Conservation (phyloP, 2,113 vertebrate species). For the Nyctibius bracteatus region DNA sequence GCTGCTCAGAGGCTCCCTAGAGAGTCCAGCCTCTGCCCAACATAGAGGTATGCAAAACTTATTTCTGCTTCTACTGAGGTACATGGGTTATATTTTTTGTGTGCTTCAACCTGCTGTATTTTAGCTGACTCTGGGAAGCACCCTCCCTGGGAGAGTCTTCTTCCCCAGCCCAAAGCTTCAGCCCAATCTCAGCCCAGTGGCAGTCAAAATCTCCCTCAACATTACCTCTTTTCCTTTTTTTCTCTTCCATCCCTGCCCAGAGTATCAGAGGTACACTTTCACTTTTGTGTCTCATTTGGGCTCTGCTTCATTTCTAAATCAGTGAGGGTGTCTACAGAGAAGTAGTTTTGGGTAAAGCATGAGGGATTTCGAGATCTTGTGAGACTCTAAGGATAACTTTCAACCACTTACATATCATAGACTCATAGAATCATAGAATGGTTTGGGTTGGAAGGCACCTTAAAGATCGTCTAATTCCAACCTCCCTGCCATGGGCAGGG, state of each 20-base stretch:
- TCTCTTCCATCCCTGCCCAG: rapidly evolving
- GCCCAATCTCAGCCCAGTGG: neutral
- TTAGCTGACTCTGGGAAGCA: neutral
- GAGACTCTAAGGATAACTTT: neutral
- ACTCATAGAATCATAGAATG: too few relatives aligned
- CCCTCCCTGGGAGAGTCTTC: neutral
- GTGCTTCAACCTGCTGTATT: neutral
- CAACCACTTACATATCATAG: neutral
- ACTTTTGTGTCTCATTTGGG: neutral
- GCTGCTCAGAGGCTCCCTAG: neutral
- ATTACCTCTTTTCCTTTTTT: neutral
- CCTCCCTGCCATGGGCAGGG: too few relatives aligned
- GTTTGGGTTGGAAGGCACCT: too few relatives aligned
- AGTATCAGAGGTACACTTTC: neutral
- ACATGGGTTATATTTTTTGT: neutral
- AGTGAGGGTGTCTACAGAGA: neutral
- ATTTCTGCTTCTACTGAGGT: neutral
- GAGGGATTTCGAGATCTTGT: neutral
- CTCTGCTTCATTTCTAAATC: neutral
- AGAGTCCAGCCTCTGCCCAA: neutral
- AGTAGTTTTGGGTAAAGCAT: neutral
- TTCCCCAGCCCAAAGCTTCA: neutral
- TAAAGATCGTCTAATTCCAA: too few relatives aligned
- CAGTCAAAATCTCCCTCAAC: neutral
- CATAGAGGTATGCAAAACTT: neutral